These are phyloP conservation scores for Phymastichus coffea DNA, from an alignment of 1,140 invertebrate species.

Conservation along the genomic window DNA sequence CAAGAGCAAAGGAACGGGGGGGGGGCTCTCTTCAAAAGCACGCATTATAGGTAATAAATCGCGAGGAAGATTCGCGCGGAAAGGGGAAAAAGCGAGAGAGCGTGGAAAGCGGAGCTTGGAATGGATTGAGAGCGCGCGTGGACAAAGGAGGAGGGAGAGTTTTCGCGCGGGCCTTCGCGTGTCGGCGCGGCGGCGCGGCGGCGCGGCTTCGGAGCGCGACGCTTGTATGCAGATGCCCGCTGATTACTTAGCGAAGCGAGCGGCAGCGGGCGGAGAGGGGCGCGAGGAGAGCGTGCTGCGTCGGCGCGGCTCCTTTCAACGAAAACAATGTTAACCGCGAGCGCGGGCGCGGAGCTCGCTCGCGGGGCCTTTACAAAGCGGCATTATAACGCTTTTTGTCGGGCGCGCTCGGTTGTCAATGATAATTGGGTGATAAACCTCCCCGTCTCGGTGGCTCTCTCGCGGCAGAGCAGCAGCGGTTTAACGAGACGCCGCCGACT, in stretches of 20 bases:
- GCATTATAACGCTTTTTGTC: constrained; percentile 36
- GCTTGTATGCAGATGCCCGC: constrained; percentile 38
- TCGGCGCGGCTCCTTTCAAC: no score
- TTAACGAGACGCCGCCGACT: constrained; percentile 10
- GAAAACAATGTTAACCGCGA: no score
- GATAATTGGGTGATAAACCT: constrained; percentile 43
- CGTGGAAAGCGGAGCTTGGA: no score
- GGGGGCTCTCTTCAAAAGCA: not conserved
- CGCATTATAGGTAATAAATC: constrained; percentile 18
- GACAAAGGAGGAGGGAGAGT: not conserved
- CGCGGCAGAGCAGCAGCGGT: not conserved
- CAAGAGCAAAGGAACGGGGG: not conserved
- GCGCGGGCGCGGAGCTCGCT: constrained; percentile 9
- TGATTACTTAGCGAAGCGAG: constrained; percentile 34
- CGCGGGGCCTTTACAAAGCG: not conserved
- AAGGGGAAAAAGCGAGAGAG: no score
- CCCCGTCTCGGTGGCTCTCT: no score
- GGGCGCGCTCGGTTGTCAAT: constrained; percentile 34
- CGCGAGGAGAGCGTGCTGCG: no score
- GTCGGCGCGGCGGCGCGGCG: no score
- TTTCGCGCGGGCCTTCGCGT: constrained; percentile 1
- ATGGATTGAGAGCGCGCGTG: not conserved
- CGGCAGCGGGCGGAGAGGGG: constrained; percentile 30
- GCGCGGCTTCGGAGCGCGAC: not conserved
- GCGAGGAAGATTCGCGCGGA: not conserved